Conservation (phyloP, 2,797 vertebrate species). For the Artibeus lituratus region DNA sequence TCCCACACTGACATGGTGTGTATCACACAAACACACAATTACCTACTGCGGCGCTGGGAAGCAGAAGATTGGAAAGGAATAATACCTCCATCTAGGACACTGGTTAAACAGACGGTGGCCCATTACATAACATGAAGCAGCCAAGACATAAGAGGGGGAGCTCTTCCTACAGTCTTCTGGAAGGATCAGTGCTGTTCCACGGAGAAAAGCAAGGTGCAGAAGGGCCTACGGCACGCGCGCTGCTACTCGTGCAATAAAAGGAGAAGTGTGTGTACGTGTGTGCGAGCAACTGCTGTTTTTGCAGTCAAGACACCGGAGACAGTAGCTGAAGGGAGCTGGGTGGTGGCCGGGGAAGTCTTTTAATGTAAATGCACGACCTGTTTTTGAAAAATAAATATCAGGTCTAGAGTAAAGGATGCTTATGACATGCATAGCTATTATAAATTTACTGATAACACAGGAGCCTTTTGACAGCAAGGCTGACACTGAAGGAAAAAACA, state of each 20-base stretch:
- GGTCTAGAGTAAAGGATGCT: neutral
- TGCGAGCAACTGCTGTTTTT: neutral
- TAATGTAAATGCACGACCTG: neutral
- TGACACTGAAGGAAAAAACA: neutral
- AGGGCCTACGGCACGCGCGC: accelerated
- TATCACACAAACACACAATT: neutral
- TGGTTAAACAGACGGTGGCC: neutral
- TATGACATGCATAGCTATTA: neutral
- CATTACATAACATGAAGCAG: neutral
- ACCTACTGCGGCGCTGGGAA: neutral
- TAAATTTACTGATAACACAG: neutral
- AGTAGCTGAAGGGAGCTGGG: neutral
- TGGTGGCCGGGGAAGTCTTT: neutral
- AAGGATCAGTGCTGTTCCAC: neutral
- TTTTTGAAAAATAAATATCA: neutral
- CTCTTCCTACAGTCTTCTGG: neutral
- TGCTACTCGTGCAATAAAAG: neutral
- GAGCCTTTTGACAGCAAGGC: neutral
- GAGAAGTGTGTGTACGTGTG: neutral
- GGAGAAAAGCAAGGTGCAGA: neutral
- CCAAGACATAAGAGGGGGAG: neutral
- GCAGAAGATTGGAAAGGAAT: neutral
- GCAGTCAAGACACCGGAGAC: neutral
- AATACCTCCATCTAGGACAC: neutral
- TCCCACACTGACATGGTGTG: neutral